Evolutionary conservation across 2,113 vertebrate genomes (phyloP), one percentile per base, ranked within the genome.

Genomic region (Oreochromis aureus): DNA sequence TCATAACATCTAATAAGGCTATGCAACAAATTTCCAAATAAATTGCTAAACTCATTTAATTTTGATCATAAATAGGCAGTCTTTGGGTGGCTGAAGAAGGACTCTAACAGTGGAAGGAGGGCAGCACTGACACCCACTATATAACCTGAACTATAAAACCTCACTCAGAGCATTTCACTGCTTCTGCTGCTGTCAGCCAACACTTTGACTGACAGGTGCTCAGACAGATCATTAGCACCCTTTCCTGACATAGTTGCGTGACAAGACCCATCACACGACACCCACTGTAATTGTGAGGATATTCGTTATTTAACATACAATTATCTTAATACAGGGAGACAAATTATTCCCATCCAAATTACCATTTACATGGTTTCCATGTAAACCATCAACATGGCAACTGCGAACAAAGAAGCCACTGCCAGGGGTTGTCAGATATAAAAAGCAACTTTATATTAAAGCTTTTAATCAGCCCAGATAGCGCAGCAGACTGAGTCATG

Each of bases 301-400:
- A 87, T 93, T 89, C 27, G 91, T 82, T 84, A 94, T 94, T 95
- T 94, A 95, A 81, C 94, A 91, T 93, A 87, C 91, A 94, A 94
- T 96, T 95, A 95, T 91, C 88, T 81, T 90, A 91, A 94, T 93
- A 93, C 86, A 92, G 58, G 88, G 48, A 92, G 90, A 89, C 89
- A 93, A 91, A 93, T 95, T 90, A 92, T 88, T 85, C 86, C 86
- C 51, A 51, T 84, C 87, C 85, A 92, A 87, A 92, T 88, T 18
- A 91, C 89, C 86, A 86, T 88, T 88, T 76, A 83, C 85, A 80
- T 66, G 54, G 85, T 93, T 90, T 92, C 89, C 90, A 89, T 92
- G 91, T 58, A 87, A 93, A 92, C 61, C 76, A 86, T 88, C 86
- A 89, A 92, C 86, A 58, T 58, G 22, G 80, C 82, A 89, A 81